These are phyloP conservation scores for Kuschelorhynchus macadamiae DNA, from an alignment of 2,888 invertebrate genomes.

Conservation along the genomic window DNA sequence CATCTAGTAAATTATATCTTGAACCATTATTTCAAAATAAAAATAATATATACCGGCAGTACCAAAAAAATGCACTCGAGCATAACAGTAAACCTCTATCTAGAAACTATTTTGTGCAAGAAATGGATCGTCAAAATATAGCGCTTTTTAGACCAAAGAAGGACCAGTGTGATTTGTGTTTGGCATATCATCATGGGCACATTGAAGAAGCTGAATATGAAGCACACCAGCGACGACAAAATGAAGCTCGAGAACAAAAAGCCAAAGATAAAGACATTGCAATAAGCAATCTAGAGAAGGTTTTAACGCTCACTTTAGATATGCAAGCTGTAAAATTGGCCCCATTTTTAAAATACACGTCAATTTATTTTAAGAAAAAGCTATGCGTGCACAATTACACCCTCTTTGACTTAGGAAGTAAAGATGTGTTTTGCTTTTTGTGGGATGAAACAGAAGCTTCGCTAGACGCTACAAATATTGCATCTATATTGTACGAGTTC, in stretches of 20 bases:
- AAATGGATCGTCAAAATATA: too few relatives aligned
- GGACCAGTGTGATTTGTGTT: conserved; percentile 22
- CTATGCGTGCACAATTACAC: conserved; percentile 11
- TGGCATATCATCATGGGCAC: conserved; percentile 1
- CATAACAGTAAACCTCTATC: not conserved
- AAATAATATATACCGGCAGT: not conserved
- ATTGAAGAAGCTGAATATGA: conserved; percentile 13
- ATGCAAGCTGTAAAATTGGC: conserved; percentile 3
- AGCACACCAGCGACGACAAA: conserved; percentile 7
- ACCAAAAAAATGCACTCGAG: not conserved
- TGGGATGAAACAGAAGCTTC: not conserved
- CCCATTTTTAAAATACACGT: not conserved
- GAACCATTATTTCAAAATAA: not conserved
- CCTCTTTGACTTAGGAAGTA: conserved; percentile 3
- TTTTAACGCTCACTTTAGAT: not conserved
- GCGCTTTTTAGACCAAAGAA: conserved; percentile 29
- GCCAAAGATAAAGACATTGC: not conserved
- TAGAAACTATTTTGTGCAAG: too few relatives aligned
- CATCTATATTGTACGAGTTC: not conserved
- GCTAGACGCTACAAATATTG: too few relatives aligned
- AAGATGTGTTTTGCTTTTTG: not conserved
- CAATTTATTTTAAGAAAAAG: not conserved
- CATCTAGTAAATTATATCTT: not conserved
- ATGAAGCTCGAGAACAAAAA: not conserved
- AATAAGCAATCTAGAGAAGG: not conserved